Base-by-base conservation (phyloP, 2,888 invertebrate species). In the Chydorus sphaericus region DNA sequence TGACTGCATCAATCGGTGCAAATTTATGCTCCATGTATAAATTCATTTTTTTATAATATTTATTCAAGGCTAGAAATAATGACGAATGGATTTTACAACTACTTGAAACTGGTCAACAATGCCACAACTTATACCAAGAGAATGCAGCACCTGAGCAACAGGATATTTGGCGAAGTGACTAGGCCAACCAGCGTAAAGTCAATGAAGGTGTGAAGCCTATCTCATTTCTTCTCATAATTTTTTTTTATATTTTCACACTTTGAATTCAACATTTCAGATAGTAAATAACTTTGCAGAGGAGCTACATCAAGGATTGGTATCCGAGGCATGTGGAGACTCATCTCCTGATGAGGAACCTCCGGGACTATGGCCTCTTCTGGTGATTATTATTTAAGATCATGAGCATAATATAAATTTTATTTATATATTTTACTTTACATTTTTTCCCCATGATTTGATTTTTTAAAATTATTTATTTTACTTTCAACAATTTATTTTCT, bases 101-200 rank as follows among this genome's bases (percentile, higher is more conserved):
- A 90, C 65, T 71, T 76, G 1, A 75, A 83, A 59, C 71, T 90
- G 44, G 75, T 80, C 10, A 82, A 82, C 62, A 73, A 78, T 31
- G 73, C 80, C 0, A 85, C 89, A 0, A 82, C 79, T 64, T 94
- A 93, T 69, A 86, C 89, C 0, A 77, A 75, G 3, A 78, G 87
- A 48, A 93, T 94, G 90, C 82, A 83, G 62, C 78, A 82, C 48
- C 73, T 94, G 16, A 87, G 90, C 28, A 85, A 87, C 64, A 76
- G 84, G 62, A 92, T 93, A 63, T 93, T 93, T 68, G 86, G 86
- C 0, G 91, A 93, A 71, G 85, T 90, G 1, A 80, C 80, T 0
- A 76, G 85, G 56, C 79, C 82, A 1, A 90, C 88, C 0, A 81
- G 80, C 65, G 60, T 70, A 0, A 83, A 80, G 65, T 86, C 86